Conservation (phyloP, 1,140 invertebrate genomes). For the Drosophila ohnishii region DNA sequence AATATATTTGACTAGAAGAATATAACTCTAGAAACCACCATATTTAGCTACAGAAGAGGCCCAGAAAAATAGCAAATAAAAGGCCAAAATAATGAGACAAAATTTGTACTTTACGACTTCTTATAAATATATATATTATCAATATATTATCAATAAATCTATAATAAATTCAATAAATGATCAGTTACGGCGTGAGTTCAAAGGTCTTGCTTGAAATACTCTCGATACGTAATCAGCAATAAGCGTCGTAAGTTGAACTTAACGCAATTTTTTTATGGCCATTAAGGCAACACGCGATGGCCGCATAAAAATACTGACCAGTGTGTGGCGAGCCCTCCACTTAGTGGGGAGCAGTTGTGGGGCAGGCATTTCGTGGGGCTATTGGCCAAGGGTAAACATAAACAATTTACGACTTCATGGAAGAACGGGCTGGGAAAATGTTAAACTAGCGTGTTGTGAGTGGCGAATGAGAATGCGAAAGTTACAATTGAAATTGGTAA, state of each 20-base stretch:
- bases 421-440: constrained; percentile 42
- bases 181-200: background rate
- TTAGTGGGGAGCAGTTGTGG: background rate
- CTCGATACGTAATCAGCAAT: constrained; percentile 43
- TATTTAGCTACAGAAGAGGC: no score
- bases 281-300: constrained; percentile 51
- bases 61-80: no score
- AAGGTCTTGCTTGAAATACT: constrained; percentile 16
- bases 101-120: background rate
- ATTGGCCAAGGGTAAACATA: constrained; percentile 39
- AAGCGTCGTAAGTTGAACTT: constrained; percentile 21
- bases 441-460: constrained; percentile 8
- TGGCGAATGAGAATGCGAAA: constrained; percentile 18
- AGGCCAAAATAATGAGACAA: no score
- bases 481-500: constrained; percentile 1
- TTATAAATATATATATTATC: background rate
- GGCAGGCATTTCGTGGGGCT: background rate
- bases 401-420: constrained; percentile 55
- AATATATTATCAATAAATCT: background rate
- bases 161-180: background rate
- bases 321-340: constrained; percentile 29
- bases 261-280: constrained; percentile 37
- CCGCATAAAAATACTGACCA: constrained; percentile 21
- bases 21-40: no score
- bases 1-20: no score